Conservation (phyloP, 1,140 invertebrate genomes). For the Monochamus saltuarius region DNA sequence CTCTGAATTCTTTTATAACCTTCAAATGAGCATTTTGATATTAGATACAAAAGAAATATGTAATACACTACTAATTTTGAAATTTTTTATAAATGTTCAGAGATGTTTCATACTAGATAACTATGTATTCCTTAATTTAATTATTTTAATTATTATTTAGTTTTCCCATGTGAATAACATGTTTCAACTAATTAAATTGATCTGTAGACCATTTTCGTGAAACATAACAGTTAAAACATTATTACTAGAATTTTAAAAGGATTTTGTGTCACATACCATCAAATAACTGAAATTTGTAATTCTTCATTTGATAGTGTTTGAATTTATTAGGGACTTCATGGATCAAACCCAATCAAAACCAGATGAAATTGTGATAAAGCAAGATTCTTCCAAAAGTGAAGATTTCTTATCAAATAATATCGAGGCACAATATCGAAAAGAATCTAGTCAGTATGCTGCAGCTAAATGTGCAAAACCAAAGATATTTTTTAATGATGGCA, state of each 20-base stretch:
- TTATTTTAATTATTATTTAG: too few relatives aligned
- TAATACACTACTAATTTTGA: background rate
- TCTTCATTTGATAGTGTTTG: constrained; percentile 6
- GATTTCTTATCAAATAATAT: background rate
- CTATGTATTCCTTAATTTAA: too few relatives aligned
- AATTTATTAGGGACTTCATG: constrained; percentile 28
- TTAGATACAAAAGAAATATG: too few relatives aligned
- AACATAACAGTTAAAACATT: background rate
- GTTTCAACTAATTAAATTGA: background rate
- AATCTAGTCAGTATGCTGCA: constrained; percentile 26
- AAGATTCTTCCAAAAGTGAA: constrained; percentile 22
- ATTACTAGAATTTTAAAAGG: background rate
- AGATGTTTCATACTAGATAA: too few relatives aligned
- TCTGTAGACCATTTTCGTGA: background rate
- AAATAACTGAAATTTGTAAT: background rate
- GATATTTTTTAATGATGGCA: constrained; percentile 67
- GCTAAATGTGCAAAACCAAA: constrained; percentile 53
- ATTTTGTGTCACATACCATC: background rate
- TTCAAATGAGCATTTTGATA: too few relatives aligned
- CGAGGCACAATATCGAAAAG: constrained; percentile 1
- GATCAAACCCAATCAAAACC: constrained; percentile 4
- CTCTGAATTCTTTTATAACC: background rate
- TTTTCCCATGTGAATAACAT: too few relatives aligned
- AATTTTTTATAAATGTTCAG: background rate
- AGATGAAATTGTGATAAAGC: constrained; percentile 13